These are phyloP conservation scores for Amia ocellicauda DNA, from an alignment of 2,113 vertebrate genomes.

Conservation along the genomic window DNA sequence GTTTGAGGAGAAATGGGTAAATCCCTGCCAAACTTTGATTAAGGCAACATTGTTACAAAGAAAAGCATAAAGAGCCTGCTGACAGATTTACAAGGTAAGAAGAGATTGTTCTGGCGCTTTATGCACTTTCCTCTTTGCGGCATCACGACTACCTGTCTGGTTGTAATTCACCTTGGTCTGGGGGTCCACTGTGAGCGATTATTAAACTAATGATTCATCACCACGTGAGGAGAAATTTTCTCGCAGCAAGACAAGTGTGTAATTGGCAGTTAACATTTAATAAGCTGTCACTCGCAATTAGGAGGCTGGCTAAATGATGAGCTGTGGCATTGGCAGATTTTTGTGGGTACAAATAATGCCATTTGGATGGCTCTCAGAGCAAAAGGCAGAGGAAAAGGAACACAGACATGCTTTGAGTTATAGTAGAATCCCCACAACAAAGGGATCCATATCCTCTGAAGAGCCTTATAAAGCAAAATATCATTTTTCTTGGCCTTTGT, in stretches of 20 bases:
- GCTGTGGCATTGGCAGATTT: constrained; percentile 2
- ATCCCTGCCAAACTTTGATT: constrained; percentile 15
- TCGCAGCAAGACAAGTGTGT: constrained; percentile 39
- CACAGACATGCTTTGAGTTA: constrained; percentile 87
- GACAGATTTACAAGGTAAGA: constrained; percentile 45
- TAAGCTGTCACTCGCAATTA: constrained; percentile 49
- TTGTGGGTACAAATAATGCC: constrained; percentile 51
- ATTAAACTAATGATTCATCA: constrained; percentile 28
- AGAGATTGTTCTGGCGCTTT: constrained; percentile 20
- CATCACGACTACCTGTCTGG: constrained; percentile 30
- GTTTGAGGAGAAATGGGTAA: not conserved
- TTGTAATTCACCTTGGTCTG: constrained; percentile 22
- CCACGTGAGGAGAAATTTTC: constrained; percentile 47
- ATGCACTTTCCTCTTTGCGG: constrained; percentile 16
- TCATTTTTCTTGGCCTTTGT: constrained; percentile 91
- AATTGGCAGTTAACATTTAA: constrained; percentile 47
- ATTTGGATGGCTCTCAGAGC: constrained; percentile 64
- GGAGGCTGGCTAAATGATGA: constrained; percentile 17
- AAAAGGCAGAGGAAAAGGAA: constrained; percentile 64
- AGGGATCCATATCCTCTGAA: constrained; percentile 74
- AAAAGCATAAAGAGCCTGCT: constrained; percentile 19
- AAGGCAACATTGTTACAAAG: constrained; percentile 13
- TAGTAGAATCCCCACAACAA: constrained; percentile 81
- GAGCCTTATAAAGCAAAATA: constrained; percentile 70
- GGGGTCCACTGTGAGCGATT: constrained; percentile 1